phyloP scores from a whole-genome alignment of 2,113 vertebrate genomes.

The Hiodon tergisus region DNA sequence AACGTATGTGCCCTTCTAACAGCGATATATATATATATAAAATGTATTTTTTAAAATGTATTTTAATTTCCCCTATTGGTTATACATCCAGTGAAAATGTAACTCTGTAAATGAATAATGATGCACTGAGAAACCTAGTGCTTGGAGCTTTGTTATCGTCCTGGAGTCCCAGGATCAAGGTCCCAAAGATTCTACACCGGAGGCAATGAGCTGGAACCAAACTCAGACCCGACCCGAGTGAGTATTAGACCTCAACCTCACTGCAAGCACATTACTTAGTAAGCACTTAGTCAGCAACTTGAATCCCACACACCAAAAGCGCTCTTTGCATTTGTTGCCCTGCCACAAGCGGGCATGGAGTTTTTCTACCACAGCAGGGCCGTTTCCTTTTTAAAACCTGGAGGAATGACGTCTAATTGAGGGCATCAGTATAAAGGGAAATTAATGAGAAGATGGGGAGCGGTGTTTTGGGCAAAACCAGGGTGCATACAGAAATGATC shows the following conservation, averaged over 20 bases:
- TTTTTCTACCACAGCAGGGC: neutral
- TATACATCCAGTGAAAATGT: neutral
- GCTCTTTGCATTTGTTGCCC: neutral
- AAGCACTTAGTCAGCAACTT: neutral
- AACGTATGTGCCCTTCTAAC: no score
- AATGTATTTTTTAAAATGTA: no score
- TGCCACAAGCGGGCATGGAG: neutral
- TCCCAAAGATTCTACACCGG: neutral
- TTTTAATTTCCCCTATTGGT: no score
- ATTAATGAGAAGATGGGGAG: conserved; percentile 20
- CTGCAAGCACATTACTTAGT: neutral
- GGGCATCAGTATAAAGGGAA: conserved; percentile 24
- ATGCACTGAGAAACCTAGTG: neutral
- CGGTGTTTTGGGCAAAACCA: neutral
- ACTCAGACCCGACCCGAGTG: neutral
- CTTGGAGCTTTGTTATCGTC: neutral
- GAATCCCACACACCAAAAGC: neutral
- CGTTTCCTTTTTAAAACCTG: neutral
- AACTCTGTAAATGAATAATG: neutral
- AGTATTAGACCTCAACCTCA: neutral
- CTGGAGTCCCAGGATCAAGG: neutral
- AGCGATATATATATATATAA: no score
- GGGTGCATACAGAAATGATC: conserved; percentile 10
- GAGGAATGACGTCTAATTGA: conserved; percentile 14
- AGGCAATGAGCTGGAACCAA: neutral